Conservation (phyloP, 2,113 vertebrate genomes). For the Coregonus clupeaformis region DNA sequence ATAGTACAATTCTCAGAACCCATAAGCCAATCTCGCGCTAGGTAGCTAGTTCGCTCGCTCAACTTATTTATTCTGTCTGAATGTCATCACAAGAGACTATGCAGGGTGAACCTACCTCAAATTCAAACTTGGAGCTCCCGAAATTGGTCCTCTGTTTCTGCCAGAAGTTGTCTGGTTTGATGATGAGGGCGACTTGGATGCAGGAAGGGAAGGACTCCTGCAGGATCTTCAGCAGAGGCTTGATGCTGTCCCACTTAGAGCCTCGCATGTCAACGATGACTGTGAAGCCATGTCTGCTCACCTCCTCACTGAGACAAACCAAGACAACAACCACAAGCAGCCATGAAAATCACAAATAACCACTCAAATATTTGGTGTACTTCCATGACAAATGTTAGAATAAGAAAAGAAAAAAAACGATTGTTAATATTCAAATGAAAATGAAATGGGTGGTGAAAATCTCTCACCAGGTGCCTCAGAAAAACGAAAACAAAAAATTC, state of each 20-base stretch:
- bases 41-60: too few relatives aligned
- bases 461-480: slow-evolving; percentile 14
- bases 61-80: not conserved
- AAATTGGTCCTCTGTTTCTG: slow-evolving; percentile 99
- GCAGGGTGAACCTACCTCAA: slow-evolving; percentile 82
- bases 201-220: slow-evolving; percentile 97
- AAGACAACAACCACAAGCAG: not conserved
- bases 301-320: slow-evolving; percentile 83
- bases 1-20: too few relatives aligned
- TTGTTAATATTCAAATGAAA: slow-evolving; percentile 14
- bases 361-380: not conserved
- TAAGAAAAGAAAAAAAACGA: too few relatives aligned
- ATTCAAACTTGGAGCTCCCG: slow-evolving; percentile 98
- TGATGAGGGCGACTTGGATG: slow-evolving; percentile 97
- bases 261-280: slow-evolving; percentile 99
- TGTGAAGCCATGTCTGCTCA: slow-evolving; percentile 95
- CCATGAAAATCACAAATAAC: slow-evolving; percentile 7
- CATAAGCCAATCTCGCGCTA: too few relatives aligned
- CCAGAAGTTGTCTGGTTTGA: slow-evolving; percentile 99
- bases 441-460: slow-evolving; percentile 5
- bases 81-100: not conserved
- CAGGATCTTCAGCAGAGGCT: slow-evolving; percentile 95
- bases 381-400: not conserved
- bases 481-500: slow-evolving; percentile 46
- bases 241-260: slow-evolving; percentile 99